Evolutionary conservation across 2,113 vertebrate species (phyloP).

Genomic region (Phaetusa simplex): DNA sequence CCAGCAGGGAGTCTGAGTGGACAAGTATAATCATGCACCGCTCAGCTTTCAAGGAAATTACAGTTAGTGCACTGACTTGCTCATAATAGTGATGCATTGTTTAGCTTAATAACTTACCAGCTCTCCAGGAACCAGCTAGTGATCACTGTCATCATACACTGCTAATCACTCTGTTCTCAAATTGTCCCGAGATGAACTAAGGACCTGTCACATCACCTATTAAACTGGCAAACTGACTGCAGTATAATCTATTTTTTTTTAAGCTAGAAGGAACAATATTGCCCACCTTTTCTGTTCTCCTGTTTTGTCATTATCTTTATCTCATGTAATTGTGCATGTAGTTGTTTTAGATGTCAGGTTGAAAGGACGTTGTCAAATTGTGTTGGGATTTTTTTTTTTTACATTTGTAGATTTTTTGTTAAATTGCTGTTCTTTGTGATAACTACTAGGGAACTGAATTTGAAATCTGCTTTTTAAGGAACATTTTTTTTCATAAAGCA

Average conservation of each 20-base stretch:
- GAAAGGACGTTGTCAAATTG: not conserved
- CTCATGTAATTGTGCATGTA: not conserved
- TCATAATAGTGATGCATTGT: constrained; percentile 59
- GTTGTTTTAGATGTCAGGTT: not conserved
- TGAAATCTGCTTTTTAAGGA: not conserved
- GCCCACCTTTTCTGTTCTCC: not conserved
- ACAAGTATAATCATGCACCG: constrained; percentile 56
- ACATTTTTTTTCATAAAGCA: not conserved
- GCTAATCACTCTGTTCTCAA: constrained; percentile 45
- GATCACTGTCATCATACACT: constrained; percentile 43
- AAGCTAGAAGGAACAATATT: not conserved
- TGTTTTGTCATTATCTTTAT: constrained; percentile 2
- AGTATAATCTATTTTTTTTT: not conserved
- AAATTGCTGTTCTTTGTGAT: not conserved
- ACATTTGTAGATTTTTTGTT: not conserved
- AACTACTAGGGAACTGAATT: not conserved
- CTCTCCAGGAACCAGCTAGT: constrained; percentile 51
- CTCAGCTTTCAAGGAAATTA: constrained; percentile 66
- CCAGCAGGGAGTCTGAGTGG: constrained; percentile 52
- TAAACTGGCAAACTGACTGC: not conserved
- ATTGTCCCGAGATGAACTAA: constrained; percentile 32
- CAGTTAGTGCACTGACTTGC: constrained; percentile 41
- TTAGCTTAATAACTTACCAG: constrained; percentile 62
- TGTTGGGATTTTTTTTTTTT: not conserved
- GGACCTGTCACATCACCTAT: constrained; percentile 44